Evolutionary conservation across 2,888 invertebrate species (phyloP), one percentile per base, ranked within the genome.

Genomic region (Invenusta paracnida): DNA sequence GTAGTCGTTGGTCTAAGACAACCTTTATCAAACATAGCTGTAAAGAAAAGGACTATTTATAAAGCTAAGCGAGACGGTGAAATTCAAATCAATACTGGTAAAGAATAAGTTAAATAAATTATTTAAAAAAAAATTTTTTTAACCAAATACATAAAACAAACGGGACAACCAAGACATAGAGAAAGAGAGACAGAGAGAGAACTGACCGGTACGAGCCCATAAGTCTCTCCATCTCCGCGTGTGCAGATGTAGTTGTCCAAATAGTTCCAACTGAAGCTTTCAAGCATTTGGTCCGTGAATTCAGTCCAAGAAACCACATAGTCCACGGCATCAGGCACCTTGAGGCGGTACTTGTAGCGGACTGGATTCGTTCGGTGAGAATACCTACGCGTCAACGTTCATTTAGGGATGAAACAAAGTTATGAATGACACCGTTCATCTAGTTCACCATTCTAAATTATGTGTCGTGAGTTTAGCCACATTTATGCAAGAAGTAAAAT

Each of bases 201-300:
- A 84, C 89, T 91, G 91, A 96, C 96, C 93, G 96, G 96, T 87
- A 94, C 94, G 30, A 97, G 92, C 30, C 94, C 93, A 92, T 96
- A 96, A 87, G 90, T 90, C 91, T 96, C 96, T 0, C 95, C 95
- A 90, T 97, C 96, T 0, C 97, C 97, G 87, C 96, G 93, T 0
- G 96, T 96, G 90, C 97, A 97, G 88, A 98, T 96, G 91, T 97
- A 98, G 91, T 97, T 96, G 92, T 98, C 98, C 92, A 98, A 94
- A 90, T 96, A 96, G 92, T 97, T 98, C 98, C 98, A 98, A 92
- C 96, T 97, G 91, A 95, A 98, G 89, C 95, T 96, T 92, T 98
- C 98, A 85, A 97, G 92, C 90, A 96, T 96, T 92, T 98, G 97
- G 0, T 96, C 96, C 0, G 95, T 95, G 91, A 98, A 98, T 79